Base-by-base conservation (phyloP, 2,888 invertebrate species). In the Melanophora roralis region DNA sequence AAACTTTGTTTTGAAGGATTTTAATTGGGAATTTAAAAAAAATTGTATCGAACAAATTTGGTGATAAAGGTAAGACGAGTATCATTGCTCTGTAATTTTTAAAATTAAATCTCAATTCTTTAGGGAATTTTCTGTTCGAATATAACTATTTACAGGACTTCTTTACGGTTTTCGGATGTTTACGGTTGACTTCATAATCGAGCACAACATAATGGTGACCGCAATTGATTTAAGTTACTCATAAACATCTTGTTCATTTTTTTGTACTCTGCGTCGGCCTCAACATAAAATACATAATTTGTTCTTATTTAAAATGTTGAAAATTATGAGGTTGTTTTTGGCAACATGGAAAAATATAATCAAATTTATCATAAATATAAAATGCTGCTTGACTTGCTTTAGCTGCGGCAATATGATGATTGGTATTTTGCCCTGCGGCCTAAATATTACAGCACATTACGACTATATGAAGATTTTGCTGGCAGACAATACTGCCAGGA, bases 191-290 rank as follows among this genome's bases (percentile, higher is more conserved):
- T 19, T 21, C 32, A 40, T 23, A 32, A 36, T 59, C 3, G 45
- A 45, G 14, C 11, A 34, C 45, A 36, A 8, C 53, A 27, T 60
- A 49, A 53, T 49, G 57, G 16, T 55, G 79, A 84, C 82, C 67
- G 79, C 85, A 86, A 86, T 86, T 86, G 86, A 86, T 86, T 86
- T 86, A 86, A 86, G 85, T 85, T 86, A 71, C 84, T 78, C 77
- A 78, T 79, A 82, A 83, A 84, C 74, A 64, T 34, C 36, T 59
- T 9, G 21, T 16, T 9, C 8, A 51, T 49, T 34, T 34, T 7
- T 47, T 27, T 27, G 0, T 32, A 36, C n/a, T 23, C n/a, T 7
- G 11, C n/a, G 7, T 14, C 34, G 3, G 11, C 14, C 45, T 34
- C 5, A 67, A n/a, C 36, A 45, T 51, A 59, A 71, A 60, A 53